These are phyloP conservation scores for Mimas tiliae DNA, from an alignment of 2,888 invertebrate species.

Conservation along the genomic window DNA sequence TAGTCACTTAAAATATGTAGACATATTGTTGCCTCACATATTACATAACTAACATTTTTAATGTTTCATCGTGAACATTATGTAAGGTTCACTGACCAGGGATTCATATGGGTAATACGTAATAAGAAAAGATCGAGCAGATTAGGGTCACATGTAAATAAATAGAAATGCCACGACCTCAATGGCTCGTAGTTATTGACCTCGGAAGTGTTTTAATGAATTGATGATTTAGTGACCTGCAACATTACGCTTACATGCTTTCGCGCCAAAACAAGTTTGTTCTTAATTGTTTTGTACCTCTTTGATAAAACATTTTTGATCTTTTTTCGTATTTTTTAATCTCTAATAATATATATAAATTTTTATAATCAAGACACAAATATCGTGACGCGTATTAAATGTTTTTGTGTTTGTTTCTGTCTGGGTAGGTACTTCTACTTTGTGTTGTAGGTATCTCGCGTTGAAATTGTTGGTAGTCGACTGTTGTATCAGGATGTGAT, in stretches of 20 bases:
- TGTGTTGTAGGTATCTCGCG: background rate
- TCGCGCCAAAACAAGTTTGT: conserved; percentile 7
- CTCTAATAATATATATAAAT: too few species aligned
- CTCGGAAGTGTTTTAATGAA: conserved; percentile 2
- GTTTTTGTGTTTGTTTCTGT: background rate
- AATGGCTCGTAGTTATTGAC: background rate
- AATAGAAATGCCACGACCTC: background rate
- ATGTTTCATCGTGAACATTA: background rate
- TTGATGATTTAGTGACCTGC: background rate
- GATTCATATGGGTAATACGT: background rate
- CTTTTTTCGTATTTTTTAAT: too few species aligned
- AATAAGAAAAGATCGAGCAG: background rate
- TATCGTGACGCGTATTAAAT: background rate
- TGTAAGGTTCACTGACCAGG: conserved; percentile 20
- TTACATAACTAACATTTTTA: background rate
- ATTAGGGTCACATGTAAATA: conserved; percentile 10
- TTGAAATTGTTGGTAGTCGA: background rate
- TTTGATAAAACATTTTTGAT: background rate
- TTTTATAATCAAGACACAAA: too few species aligned
- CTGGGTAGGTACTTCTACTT: background rate
- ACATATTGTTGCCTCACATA: background rate
- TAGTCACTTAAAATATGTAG: background rate
- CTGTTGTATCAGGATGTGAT: conserved; percentile 17
- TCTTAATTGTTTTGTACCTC: background rate
- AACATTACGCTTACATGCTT: background rate